Percentiles rank a stretch among this genome's conserved stretches.
phyloP scores from a whole-genome alignment of 2,797 vertebrate genomes.

The Manis javanica region DNA sequence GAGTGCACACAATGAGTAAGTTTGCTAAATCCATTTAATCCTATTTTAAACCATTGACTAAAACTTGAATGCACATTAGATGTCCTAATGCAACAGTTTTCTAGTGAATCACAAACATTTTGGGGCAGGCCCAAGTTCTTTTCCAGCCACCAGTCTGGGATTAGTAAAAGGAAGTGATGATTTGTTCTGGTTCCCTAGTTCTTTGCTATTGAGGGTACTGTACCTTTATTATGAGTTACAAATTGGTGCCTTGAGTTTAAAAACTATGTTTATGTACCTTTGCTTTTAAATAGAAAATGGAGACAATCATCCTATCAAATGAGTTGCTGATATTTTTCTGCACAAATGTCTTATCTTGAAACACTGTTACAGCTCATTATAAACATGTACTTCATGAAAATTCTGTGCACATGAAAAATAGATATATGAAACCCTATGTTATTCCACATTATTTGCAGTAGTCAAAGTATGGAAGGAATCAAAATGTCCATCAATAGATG shows the following conservation, averaged over 20 bases:
- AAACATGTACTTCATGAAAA: conserved; percentile 92
- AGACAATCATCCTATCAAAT: conserved; percentile 93
- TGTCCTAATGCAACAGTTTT: conserved; percentile 50
- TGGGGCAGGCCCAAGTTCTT: conserved; percentile 38
- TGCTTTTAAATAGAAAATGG: conserved; percentile 88
- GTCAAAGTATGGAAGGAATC: no score
- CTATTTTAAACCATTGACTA: background rate
- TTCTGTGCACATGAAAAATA: conserved; percentile 90
- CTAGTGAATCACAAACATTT: conserved; percentile 37
- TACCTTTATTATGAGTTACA: conserved; percentile 88
- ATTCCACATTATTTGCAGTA: no score
- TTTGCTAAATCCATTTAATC: no score
- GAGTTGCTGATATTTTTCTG: conserved; percentile 85
- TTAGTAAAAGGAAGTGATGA: conserved; percentile 56
- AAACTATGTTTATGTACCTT: conserved; percentile 89
- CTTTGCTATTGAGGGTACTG: conserved; percentile 72
- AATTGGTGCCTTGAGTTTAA: conserved; percentile 92
- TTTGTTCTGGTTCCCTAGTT: conserved; percentile 23
- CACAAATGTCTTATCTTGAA: conserved; percentile 85
- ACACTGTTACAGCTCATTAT: conserved; percentile 89
- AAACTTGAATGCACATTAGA: background rate
- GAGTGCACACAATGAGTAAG: no score
- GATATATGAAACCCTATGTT: background rate
- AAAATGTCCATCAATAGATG: no score
- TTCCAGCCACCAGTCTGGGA: background rate